Evolutionary conservation across 2,888 invertebrate species (phyloP), one percentile per base, ranked within the genome.

Genomic region (Exephanes ischioxanthus): DNA sequence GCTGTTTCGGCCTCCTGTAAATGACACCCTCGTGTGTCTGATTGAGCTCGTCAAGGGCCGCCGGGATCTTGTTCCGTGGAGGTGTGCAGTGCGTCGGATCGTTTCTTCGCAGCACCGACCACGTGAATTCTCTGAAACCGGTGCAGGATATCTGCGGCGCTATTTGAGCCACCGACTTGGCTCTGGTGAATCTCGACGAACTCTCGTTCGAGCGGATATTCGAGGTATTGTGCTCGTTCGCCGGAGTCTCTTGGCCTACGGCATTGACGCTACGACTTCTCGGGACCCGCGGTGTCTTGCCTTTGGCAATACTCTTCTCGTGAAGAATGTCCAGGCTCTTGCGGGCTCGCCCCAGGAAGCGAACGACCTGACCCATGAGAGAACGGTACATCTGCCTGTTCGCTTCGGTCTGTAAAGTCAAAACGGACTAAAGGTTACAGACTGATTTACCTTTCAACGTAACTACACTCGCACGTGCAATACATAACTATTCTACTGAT

Each of bases 331-430:
- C 95, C 88, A 97, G 95, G 89, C 96, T 96, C 87, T 96, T 96
- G 90, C 96, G 96, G 4, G 96, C 95, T 93, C 96, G 95, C 91
- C 96, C 96, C 90, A 97, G 93, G 92, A 96, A 97, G 84, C 95
- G 95, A 63, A 96, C 95, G 87, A 97, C 96, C 94, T 97, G 96
- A 91, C 96, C 96, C 94, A 97, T 95, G 90, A 97, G 95, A 45
- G 96, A 96, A 92, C 96, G 95, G 93, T 97, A 97, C 97, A 97
- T 97, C 93, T 96, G 96, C 87, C 96, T 95, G 93, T 96, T 96
- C 76, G 96, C 95, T 93, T 97, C 96, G 86, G 96, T 96, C 97
- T 97, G 95, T 90, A 95, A 93, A 81, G 94, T 91, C 75, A 70
- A 82, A 19, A 75, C 37, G 61, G 61, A 58, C n/a, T 22, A 61